A percentile compares a stretch with the other conserved stretches of the same genome.
phyloP scores from a whole-genome alignment of 2,113 vertebrate species.

The Salminus brasiliensis region DNA sequence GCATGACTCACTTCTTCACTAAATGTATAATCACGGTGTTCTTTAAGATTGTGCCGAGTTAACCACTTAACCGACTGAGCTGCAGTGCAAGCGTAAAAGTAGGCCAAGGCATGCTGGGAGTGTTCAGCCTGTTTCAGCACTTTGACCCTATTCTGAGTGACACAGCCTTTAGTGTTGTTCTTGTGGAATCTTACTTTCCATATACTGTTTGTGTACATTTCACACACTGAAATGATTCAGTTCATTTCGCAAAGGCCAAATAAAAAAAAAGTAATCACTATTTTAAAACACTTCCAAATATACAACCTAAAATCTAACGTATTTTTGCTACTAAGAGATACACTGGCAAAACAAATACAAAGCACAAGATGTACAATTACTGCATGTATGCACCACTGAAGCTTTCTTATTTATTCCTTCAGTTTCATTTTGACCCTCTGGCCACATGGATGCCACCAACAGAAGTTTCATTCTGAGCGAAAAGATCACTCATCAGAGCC shows the following conservation, averaged over 20 bases:
- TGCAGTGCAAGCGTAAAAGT: conserved; percentile 9
- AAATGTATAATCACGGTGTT: conserved; percentile 39
- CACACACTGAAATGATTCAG: not conserved
- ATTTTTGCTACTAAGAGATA: not conserved
- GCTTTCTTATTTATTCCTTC: no score
- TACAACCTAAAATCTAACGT: not conserved
- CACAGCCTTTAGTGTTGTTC: not conserved
- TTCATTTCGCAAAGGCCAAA: not conserved
- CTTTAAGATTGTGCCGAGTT: conserved; percentile 47
- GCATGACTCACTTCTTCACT: conserved; percentile 44
- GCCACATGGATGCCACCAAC: no score
- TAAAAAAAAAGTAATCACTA: not conserved
- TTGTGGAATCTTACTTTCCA: not conserved
- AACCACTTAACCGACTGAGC: conserved; percentile 34
- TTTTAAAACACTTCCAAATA: no score
- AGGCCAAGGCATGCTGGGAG: conserved; percentile 35
- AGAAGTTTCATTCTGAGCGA: no score
- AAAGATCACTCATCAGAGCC: no score
- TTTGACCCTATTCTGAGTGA: conserved; percentile 14
- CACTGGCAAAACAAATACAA: not conserved
- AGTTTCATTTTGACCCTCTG: no score
- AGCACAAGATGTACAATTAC: no score
- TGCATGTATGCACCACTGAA: no score
- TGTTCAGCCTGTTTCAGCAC: conserved; percentile 10
- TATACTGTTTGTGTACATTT: not conserved